Evolutionary conservation across 2,888 invertebrate species (phyloP).

Genomic region (Pachymerium ferrugineum): DNA sequence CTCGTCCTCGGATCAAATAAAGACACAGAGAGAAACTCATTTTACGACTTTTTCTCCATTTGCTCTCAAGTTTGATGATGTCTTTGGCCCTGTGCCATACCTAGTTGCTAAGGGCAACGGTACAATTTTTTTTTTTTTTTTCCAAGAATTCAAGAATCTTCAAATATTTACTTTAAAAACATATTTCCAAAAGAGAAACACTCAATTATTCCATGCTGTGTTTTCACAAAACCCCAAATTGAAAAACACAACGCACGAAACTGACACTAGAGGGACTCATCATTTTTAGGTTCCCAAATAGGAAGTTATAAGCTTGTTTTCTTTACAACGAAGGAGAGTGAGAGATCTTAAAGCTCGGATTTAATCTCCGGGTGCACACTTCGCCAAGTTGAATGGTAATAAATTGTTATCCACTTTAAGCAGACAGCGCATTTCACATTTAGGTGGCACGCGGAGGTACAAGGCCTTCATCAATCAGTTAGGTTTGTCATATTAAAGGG

Average conservation of each 20-base stretch:
- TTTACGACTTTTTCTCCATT: slow-evolving; percentile 13
- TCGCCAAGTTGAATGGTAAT: too few species aligned
- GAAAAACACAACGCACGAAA: background rate
- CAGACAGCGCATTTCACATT: background rate
- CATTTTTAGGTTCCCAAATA: too few species aligned
- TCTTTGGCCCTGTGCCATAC: background rate
- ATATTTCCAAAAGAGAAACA: background rate
- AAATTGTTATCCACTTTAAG: background rate
- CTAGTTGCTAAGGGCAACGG: slow-evolving; percentile 8
- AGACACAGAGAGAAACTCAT: background rate
- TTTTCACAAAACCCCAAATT: background rate
- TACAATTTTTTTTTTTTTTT: background rate
- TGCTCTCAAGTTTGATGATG: slow-evolving; percentile 1
- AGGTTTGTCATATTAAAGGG: background rate
- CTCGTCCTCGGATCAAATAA: background rate
- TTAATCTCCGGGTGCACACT: background rate
- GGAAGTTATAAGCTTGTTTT: too few species aligned
- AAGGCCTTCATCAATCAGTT: background rate
- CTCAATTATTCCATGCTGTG: background rate
- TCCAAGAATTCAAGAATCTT: background rate
- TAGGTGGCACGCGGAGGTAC: background rate
- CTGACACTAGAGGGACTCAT: too few species aligned
- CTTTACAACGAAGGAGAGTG: too few species aligned
- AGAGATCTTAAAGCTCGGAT: too few species aligned
- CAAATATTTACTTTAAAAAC: too few species aligned